phyloP scores from a whole-genome alignment of 1,140 invertebrate genomes.

The Caerostris extrusa region DNA sequence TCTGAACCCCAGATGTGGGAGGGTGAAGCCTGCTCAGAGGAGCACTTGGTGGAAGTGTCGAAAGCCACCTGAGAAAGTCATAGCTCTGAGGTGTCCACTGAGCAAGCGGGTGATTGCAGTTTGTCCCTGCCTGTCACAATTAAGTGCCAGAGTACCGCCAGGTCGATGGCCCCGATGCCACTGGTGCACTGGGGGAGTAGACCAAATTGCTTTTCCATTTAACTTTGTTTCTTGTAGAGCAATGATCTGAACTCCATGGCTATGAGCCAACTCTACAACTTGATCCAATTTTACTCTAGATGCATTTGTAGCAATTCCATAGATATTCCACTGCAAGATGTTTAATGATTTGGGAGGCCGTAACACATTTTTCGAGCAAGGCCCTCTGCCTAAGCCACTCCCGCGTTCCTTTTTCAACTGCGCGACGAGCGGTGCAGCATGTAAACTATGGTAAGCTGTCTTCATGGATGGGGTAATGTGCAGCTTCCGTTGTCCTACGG shows the following conservation, averaged over 20 bases:
- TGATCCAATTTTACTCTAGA: background rate
- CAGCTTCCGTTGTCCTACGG: background rate
- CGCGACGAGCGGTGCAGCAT: constrained; percentile 29
- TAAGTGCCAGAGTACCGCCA: too few species aligned
- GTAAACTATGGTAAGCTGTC: too few species aligned
- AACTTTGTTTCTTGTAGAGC: background rate
- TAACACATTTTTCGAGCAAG: background rate
- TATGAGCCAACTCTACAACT: background rate
- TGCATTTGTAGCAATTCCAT: constrained; percentile 44
- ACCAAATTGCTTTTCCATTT: too few species aligned
- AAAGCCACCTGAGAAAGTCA: too few species aligned
- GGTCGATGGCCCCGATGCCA: too few species aligned
- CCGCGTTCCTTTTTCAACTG: constrained; percentile 27
- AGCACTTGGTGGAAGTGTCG: too few species aligned
- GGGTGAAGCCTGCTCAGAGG: too few species aligned
- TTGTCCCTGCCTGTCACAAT: too few species aligned
- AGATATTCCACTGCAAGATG: background rate
- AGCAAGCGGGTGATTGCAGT: too few species aligned
- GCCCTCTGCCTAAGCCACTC: constrained; percentile 24
- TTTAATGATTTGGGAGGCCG: constrained; percentile 3
- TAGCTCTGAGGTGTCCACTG: too few species aligned
- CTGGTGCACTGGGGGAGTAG: too few species aligned
- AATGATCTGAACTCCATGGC: background rate
- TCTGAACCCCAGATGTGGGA: too few species aligned
- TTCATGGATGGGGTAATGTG: constrained; percentile 34